Conservation (phyloP, 1,140 invertebrate genomes). For the Bombus haemorrhoidalis region DNA sequence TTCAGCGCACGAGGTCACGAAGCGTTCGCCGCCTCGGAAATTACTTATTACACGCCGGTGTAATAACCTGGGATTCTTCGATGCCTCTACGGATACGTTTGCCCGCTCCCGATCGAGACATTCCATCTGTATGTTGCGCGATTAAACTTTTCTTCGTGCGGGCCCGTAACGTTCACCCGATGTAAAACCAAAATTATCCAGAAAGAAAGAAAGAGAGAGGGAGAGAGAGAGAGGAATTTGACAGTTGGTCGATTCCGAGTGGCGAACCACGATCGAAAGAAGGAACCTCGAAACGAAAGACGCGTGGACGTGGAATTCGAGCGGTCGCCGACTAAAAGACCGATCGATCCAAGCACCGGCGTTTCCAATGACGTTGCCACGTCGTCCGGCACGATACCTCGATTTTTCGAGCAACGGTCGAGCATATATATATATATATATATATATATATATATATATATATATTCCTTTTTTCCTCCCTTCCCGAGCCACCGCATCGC, state of each 20-base stretch:
- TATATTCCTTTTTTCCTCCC: background rate
- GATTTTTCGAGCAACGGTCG: conserved; percentile 50
- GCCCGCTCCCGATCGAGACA: conserved; percentile 1
- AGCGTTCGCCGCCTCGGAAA: conserved; percentile 19
- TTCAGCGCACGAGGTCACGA: conserved; percentile 40
- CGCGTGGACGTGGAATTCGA: conserved; percentile 20
- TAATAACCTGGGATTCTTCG: background rate
- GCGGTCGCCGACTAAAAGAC: conserved; percentile 19
- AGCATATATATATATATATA: background rate
- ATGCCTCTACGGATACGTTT: conserved; percentile 9
- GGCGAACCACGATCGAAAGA: background rate
- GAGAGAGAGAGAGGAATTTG: background rate
- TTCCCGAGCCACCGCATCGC: background rate
- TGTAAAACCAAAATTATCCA: background rate
- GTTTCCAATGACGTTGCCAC: conserved; percentile 35
- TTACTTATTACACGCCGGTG: conserved; percentile 16
- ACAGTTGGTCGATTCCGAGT: background rate
- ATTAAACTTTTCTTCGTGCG: background rate
- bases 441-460: background rate
- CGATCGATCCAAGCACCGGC: conserved; percentile 1
- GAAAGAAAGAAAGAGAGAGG: no score
- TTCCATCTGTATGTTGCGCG: background rate
- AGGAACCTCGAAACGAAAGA: background rate
- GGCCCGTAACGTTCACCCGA: background rate
- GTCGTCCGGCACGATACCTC: conserved; percentile 38